Percentiles rank a stretch among this genome's conserved stretches.
Evolutionary conservation across 2,888 invertebrate genomes (phyloP).

Genomic region (Drosophila sordidula): DNA sequence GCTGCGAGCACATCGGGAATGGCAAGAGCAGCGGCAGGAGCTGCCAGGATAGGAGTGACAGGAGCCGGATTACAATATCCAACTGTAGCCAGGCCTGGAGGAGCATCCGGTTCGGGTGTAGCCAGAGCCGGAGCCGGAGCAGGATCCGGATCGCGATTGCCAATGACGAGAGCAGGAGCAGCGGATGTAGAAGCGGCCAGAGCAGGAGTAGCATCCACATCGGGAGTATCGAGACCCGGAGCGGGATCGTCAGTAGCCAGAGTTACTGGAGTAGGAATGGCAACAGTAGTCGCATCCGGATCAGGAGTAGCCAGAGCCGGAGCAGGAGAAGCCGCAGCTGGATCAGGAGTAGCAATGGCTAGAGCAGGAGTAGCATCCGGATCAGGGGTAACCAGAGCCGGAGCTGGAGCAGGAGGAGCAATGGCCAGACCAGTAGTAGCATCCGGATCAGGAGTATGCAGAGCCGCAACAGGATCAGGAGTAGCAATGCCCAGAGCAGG

Average conservation of each 20-base stretch:
- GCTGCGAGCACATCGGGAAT: neutral
- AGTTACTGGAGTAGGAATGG: neutral
- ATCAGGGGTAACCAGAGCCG: slow-evolving; percentile 23
- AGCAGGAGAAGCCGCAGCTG: neutral
- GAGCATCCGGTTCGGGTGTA: neutral
- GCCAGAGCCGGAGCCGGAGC: neutral
- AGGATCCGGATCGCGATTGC: too few species aligned
- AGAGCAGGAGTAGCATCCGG: neutral
- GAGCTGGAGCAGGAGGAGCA: slow-evolving; percentile 6
- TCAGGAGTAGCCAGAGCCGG: neutral
- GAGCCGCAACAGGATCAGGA: too few species aligned
- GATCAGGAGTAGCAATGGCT: neutral
- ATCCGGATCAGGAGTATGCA: too few species aligned
- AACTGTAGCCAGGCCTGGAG: too few species aligned
- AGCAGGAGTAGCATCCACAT: neutral
- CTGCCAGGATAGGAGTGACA: neutral
- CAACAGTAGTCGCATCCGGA: neutral
- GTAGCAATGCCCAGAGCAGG: too few species aligned
- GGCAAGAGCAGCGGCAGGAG: neutral
- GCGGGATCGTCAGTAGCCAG: too few species aligned
- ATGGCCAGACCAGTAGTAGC: too few species aligned
- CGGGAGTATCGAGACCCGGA: too few species aligned
- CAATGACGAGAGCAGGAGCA: neutral
- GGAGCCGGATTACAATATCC: too few species aligned
- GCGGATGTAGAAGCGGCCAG: neutral